These are phyloP conservation scores for Sebastes oblongus DNA, from an alignment of 2,797 vertebrate species.

Conservation along the genomic window DNA sequence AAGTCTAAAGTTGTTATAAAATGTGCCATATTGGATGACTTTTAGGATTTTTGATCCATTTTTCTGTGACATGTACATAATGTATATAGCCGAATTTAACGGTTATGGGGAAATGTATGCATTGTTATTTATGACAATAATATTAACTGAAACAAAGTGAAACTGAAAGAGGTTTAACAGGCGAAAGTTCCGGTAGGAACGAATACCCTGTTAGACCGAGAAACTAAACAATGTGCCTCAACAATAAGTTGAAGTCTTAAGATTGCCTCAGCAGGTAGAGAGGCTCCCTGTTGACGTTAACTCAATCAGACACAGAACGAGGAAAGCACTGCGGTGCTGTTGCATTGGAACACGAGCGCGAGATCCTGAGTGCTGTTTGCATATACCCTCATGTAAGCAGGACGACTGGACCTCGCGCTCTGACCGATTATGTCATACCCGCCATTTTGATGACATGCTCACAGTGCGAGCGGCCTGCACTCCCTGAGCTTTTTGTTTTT, in stretches of 20 bases:
- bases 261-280: conserved; percentile 94
- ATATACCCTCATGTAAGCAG: conserved; percentile 96
- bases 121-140: conserved; percentile 92
- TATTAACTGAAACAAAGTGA: conserved; percentile 90
- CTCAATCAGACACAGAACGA: conserved; percentile 87
- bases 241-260: conserved; percentile 70
- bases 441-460: conserved; percentile 88
- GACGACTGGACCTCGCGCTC: conserved; percentile 86
- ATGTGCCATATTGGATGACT: conserved; percentile 90
- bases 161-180: conserved; percentile 84
- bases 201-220: conserved; percentile 91
- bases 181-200: conserved; percentile 93
- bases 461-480: conserved; percentile 96
- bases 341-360: conserved; percentile 83
- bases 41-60: conserved; percentile 87
- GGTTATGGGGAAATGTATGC: conserved; percentile 97
- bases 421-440: conserved; percentile 86
- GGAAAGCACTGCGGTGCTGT: conserved; percentile 75
- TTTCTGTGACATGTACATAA: conserved; percentile 98
- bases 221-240: conserved; percentile 95
- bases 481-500: conserved; percentile 84
- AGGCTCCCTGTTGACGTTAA: conserved; percentile 93
- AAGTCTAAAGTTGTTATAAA: conserved; percentile 86
- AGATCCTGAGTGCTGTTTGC: conserved; percentile 92
- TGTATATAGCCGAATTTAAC: conserved; percentile 97